Conservation (phyloP, 2,113 vertebrate species). For the Microtus richardsoni region DNA sequence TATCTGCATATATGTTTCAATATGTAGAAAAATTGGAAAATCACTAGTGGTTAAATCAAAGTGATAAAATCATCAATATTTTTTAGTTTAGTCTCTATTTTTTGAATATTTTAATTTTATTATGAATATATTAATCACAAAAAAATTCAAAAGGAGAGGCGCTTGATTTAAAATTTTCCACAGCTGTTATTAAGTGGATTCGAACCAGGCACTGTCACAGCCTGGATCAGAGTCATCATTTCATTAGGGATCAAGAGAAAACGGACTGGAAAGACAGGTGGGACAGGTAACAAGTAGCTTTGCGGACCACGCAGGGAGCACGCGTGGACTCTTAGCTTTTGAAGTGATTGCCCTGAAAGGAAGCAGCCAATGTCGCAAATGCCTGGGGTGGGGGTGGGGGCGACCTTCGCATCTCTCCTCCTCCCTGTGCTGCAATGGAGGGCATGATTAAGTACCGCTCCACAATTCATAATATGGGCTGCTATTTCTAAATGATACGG, state of each 20-base stretch:
- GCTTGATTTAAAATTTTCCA: neutral
- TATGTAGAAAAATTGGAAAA: neutral
- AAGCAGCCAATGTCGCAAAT: neutral
- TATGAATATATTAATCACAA: neutral
- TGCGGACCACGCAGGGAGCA: neutral
- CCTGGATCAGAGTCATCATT: neutral
- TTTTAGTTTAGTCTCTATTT: conserved; percentile 1
- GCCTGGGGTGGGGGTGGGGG: too few relatives aligned
- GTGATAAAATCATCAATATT: neutral
- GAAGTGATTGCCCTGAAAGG: neutral
- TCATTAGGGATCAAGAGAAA: neutral
- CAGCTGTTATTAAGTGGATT: neutral
- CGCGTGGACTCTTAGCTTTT: neutral
- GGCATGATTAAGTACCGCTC: neutral
- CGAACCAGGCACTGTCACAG: neutral
- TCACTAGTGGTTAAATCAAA: neutral
- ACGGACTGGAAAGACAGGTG: neutral
- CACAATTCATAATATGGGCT: neutral
- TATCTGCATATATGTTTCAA: neutral
- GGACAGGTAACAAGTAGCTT: neutral
- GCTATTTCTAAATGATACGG: neutral
- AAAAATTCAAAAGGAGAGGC: neutral
- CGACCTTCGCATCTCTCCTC: neutral
- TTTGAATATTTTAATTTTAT: neutral
- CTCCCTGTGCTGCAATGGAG: neutral